Evolutionary conservation across 2,113 vertebrate species (phyloP).

Genomic region (Centropus unirufus): DNA sequence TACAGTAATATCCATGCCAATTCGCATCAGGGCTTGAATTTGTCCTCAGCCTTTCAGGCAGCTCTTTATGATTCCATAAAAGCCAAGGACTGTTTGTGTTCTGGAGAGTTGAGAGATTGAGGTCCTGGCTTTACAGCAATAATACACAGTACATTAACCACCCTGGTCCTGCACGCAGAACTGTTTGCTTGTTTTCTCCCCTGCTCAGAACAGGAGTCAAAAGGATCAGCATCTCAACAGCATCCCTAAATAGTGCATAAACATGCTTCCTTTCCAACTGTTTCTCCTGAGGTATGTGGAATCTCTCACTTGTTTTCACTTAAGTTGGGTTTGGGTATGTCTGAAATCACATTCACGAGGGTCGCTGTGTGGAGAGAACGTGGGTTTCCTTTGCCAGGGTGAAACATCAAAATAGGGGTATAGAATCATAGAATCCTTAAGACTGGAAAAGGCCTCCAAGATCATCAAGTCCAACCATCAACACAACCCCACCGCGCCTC

Average conservation of each 20-base stretch:
- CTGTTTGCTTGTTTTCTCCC: background rate
- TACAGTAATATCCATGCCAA: background rate
- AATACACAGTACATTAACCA: conserved; percentile 58
- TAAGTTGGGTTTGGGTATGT: background rate
- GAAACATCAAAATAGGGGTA: background rate
- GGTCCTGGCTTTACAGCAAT: conserved; percentile 44
- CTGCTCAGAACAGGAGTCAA: conserved; percentile 34
- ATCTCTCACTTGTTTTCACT: background rate
- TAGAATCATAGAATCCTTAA: background rate
- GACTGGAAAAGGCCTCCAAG: too few species aligned
- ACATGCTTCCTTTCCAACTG: background rate
- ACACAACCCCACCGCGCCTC: too few species aligned
- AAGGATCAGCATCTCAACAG: background rate
- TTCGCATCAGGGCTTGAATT: background rate
- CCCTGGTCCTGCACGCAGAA: background rate
- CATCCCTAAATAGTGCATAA: background rate
- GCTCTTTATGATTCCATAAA: conserved; percentile 41
- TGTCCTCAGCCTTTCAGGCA: background rate
- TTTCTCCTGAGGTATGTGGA: background rate
- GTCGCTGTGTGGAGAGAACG: rapidly evolving
- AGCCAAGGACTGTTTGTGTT: conserved; percentile 50
- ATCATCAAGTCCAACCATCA: too few species aligned
- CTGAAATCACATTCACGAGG: background rate
- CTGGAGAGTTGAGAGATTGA: conserved; percentile 25
- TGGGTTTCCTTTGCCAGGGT: too few species aligned